These are phyloP conservation scores for Hystrix brachyura DNA, from an alignment of 2,113 vertebrate species.

Conservation along the genomic window DNA sequence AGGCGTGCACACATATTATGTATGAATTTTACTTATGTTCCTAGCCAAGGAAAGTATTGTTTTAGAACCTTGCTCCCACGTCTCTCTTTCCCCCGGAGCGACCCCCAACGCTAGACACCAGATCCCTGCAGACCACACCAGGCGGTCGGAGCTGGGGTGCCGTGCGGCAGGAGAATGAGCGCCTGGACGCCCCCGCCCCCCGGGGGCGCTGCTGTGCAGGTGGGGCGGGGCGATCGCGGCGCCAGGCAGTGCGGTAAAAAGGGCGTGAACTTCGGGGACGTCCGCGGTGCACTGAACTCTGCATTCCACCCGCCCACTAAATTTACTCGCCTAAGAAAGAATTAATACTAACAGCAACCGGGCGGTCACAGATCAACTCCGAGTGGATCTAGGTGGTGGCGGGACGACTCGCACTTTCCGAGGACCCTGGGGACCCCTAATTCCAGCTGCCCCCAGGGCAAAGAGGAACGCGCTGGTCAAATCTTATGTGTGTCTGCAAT, in stretches of 20 bases:
- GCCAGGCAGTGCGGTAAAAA: not conserved
- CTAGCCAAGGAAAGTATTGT: not conserved
- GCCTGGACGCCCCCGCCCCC: too few relatives aligned
- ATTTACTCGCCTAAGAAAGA: not conserved
- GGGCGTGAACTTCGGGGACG: not conserved
- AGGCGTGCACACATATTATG: not conserved
- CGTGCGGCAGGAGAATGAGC: too few relatives aligned
- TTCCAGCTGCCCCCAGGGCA: not conserved
- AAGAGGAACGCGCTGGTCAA: not conserved
- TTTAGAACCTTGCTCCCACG: not conserved
- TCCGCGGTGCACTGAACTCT: accelerated
- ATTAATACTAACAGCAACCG: accelerated
- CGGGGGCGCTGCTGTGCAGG: too few relatives aligned
- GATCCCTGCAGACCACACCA: accelerated
- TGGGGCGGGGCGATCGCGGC: not conserved
- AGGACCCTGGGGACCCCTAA: not conserved
- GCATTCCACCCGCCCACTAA: too few relatives aligned
- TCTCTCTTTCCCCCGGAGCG: not conserved
- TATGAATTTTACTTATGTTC: not conserved
- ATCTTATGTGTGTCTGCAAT: not conserved
- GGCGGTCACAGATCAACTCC: not conserved
- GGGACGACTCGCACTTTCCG: not conserved
- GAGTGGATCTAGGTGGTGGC: not conserved
- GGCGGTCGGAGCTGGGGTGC: accelerated
- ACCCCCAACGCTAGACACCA: too few relatives aligned